These are phyloP conservation scores for Euzetes globulus DNA, from an alignment of 2,888 invertebrate genomes.

Conservation along the genomic window DNA sequence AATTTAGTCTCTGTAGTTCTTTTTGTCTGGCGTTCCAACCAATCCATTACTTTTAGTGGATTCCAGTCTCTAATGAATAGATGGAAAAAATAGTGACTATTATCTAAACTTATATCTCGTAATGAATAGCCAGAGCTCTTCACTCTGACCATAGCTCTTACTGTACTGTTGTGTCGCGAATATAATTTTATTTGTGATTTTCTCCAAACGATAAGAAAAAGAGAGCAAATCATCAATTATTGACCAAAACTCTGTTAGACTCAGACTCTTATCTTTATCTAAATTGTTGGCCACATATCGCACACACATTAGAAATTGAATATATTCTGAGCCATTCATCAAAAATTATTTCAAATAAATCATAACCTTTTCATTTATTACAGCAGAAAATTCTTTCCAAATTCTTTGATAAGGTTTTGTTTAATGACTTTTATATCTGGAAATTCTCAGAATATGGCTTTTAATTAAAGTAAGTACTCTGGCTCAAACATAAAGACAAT, in stretches of 20 bases:
- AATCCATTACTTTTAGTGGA: conserved; percentile 4
- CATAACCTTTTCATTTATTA: no score
- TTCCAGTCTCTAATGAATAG: not conserved
- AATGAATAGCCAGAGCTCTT: not conserved
- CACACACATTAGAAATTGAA: not conserved
- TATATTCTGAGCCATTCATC: not conserved
- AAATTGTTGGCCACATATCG: conserved; percentile 8
- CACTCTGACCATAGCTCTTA: not conserved
- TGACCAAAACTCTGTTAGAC: not conserved
- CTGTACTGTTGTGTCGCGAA: not conserved
- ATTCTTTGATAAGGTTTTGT: no score
- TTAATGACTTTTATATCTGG: no score
- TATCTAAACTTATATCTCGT: conserved; percentile 5
- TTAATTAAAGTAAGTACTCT: no score
- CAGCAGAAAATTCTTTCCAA: no score
- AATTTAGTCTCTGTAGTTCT: not conserved
- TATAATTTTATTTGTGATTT: conserved; percentile 8
- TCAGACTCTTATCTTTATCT: not conserved
- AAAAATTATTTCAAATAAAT: not conserved
- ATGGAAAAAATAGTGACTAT: conserved; percentile 6
- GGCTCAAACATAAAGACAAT: no score
- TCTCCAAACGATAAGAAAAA: conserved; percentile 1
- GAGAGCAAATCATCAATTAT: conserved; percentile 1
- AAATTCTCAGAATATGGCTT: no score
- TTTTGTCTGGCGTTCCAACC: not conserved